phyloP scores from a whole-genome alignment of 2,888 invertebrate species.

The Taenaris catops region DNA sequence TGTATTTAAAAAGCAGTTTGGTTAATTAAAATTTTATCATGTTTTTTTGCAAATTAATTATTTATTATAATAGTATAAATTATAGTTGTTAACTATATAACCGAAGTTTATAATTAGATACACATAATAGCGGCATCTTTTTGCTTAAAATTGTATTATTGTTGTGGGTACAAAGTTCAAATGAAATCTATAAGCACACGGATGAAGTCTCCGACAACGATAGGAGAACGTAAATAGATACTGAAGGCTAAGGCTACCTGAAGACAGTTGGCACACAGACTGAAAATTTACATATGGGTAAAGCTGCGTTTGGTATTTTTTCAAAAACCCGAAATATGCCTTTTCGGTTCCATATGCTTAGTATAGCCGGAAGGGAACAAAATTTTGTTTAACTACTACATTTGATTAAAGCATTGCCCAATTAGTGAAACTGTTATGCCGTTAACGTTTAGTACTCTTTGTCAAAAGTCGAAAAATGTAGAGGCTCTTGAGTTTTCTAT shows the following conservation, averaged over 20 bases:
- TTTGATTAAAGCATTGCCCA: too few relatives aligned
- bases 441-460: too few relatives aligned
- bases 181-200: conserved; percentile 40
- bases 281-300: conserved; percentile 6
- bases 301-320: neutral
- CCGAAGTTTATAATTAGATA: conserved; percentile 7
- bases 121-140: conserved; percentile 15
- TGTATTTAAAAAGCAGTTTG: too few relatives aligned
- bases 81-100: neutral
- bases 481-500: too few relatives aligned
- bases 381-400: too few relatives aligned
- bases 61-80: conserved; percentile 1
- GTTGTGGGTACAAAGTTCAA: conserved; percentile 60
- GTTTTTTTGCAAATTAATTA: too few relatives aligned
- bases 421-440: too few relatives aligned
- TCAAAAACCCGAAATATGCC: too few relatives aligned
- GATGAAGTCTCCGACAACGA: conserved; percentile 33
- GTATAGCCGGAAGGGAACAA: too few relatives aligned
- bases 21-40: too few relatives aligned
- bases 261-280: conserved; percentile 29
- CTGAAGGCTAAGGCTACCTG: conserved; percentile 57
- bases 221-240: conserved; percentile 55
- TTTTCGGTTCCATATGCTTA: too few relatives aligned
- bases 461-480: too few relatives aligned
- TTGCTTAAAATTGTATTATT: conserved; percentile 35